Conservation (phyloP, 2,113 vertebrate species). For the Tychaedon coryphoeus region DNA sequence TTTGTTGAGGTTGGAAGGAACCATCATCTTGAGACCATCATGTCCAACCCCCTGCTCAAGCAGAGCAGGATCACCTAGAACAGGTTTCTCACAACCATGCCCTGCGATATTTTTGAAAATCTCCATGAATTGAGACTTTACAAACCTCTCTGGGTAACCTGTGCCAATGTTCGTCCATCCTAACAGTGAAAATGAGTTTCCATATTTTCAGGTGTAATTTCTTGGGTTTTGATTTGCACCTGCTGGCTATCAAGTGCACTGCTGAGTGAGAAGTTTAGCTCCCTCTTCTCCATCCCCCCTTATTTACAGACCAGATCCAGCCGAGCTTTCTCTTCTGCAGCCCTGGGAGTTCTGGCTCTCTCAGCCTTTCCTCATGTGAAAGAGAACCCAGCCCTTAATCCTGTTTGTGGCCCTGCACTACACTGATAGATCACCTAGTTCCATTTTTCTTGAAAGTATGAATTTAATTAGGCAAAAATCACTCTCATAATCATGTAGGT, state of each 20-base stretch:
- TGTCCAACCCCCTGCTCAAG: not conserved
- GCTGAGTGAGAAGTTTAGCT: not conserved
- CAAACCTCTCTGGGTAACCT: not conserved
- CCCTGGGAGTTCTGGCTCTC: not conserved
- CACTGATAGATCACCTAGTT: not conserved
- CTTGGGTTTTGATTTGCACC: not conserved
- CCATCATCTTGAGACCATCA: not conserved
- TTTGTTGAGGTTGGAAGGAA: not conserved
- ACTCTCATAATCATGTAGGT: not conserved
- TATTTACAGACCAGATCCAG: not conserved
- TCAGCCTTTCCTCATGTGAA: not conserved
- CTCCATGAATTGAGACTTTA: not conserved
- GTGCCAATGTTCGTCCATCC: not conserved
- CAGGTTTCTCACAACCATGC: not conserved
- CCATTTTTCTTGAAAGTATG: not conserved
- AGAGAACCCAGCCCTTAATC: not conserved
- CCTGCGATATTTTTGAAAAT: not conserved
- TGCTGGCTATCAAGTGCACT: accelerated
- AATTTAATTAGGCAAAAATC: not conserved
- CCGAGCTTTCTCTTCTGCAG: not conserved
- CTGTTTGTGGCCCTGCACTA: not conserved
- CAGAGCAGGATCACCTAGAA: not conserved
- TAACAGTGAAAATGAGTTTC: not conserved
- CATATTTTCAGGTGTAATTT: not conserved
- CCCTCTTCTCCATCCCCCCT: not conserved